Percentiles rank a stretch among this genome's conserved stretches.
phyloP scores from a whole-genome alignment of 2,113 vertebrate species.

The Tretioscincus oriximinensis region DNA sequence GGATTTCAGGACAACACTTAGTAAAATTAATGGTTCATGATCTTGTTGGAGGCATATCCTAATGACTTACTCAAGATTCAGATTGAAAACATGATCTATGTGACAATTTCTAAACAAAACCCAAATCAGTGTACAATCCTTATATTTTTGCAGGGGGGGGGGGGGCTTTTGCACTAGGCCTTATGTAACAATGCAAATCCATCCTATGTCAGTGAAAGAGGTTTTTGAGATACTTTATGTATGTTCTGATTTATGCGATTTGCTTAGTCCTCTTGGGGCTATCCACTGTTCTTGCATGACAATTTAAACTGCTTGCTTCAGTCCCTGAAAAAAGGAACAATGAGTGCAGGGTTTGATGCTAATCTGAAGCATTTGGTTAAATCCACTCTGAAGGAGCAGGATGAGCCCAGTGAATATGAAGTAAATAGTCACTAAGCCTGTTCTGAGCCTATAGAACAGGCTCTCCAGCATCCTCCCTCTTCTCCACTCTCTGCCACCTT shows the following conservation, averaged over 20 bases:
- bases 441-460: too few species aligned
- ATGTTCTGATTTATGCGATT: conserved; percentile 44
- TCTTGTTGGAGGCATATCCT: conserved; percentile 44
- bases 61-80: conserved; percentile 44
- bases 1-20: conserved; percentile 43
- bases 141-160: background rate
- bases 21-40: conserved; percentile 52
- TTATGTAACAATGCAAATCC: too few species aligned
- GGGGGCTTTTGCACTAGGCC: too few species aligned
- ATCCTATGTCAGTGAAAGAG: background rate
- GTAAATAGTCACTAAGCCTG: conserved; percentile 1
- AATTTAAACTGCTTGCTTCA: conserved; percentile 51
- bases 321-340: conserved; percentile 11
- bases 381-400: conserved; percentile 40
- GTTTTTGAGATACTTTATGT: background rate
- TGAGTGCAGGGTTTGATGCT: conserved; percentile 46
- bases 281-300: conserved; percentile 12
- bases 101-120: background rate
- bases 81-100: background rate
- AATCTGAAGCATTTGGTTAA: conserved; percentile 61
- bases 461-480: too few species aligned
- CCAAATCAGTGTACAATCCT: background rate
- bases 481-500: too few species aligned
- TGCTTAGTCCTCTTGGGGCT: conserved; percentile 31
- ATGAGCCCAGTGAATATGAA: conserved; percentile 37